Conservation (phyloP, 1,140 invertebrate species). For the Apis florea region DNA sequence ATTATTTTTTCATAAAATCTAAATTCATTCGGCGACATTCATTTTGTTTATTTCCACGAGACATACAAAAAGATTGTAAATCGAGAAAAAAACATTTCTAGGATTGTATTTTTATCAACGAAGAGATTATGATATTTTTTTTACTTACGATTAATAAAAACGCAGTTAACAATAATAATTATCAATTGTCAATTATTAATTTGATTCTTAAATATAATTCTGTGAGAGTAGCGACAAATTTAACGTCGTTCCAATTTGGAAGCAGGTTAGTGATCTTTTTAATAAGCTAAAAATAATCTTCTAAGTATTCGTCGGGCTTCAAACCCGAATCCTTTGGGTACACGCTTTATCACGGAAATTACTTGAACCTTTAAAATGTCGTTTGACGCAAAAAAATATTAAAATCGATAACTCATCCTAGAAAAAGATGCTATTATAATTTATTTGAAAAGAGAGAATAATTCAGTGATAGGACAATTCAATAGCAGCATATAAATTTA, state of each 20-base stretch:
- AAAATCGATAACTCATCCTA: slow-evolving; percentile 4
- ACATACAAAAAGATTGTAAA: neutral
- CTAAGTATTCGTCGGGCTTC: slow-evolving; percentile 29
- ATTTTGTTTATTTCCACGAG: neutral
- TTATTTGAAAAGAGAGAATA: neutral
- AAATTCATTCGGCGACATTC: neutral
- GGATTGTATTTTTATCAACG: neutral
- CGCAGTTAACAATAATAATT: neutral
- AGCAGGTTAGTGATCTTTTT: neutral
- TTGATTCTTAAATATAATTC: too few relatives aligned
- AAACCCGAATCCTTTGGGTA: neutral
- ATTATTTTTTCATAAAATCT: neutral
- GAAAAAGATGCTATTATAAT: neutral
- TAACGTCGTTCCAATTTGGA: neutral
- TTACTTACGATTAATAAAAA: neutral
- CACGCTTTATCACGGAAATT: slow-evolving; percentile 14
- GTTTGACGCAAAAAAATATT: slow-evolving; percentile 17
- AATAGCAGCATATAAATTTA: too few relatives aligned
- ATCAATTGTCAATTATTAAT: too few relatives aligned
- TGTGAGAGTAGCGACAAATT: neutral
- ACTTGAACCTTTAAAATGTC: neutral
- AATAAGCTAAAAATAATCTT: slow-evolving; percentile 41
- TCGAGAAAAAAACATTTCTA: neutral
- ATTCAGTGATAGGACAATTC: neutral
- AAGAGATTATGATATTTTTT: neutral